Evolutionary conservation across 2,888 invertebrate species (phyloP), one percentile per base, ranked within the genome.

Genomic region (Abscondita cerata): DNA sequence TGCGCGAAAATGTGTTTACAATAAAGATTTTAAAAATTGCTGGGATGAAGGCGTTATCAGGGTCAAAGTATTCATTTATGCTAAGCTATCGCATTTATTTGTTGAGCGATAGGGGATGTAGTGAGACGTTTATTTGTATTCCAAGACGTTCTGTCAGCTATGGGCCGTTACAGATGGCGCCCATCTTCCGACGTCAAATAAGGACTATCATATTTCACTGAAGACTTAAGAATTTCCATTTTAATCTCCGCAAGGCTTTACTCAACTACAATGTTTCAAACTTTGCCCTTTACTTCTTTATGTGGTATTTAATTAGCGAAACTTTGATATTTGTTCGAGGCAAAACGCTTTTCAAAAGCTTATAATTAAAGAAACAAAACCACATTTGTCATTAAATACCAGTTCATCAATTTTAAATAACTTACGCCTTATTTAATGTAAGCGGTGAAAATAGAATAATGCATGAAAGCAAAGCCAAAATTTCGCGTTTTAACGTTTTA

Each of bases 141-240:
- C 66, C 31, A 46, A 51, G 58, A 41, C 61, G 67, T 68, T 65
- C 56, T 59, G 65, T 63, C 62, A 63, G 67, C 61, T 65, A 58
- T 52, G 64, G 60, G 59, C 66, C 59, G 63, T 64, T 66, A 54
- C 66, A 67, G 69, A 67, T 65, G 63, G 63, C 69, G 67, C 67
- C 65, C 63, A 62, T 65, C 63, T 64, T 57, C 61, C 57, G 65
- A 67, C 69, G 70, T 72, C 69, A 73, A 75, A 75, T 72, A 72
- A 74, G 73, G 70, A 71, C 71, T 68, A 73, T 77, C 73, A 75
- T 75, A 76, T 75, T 75, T 76, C 76, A 76, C 73, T 59, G 68
- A 70, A 69, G 76, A 73, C 75, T 75, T 72, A 73, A 73, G 73
- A 75, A 74, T 74, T 75, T 74, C 72, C 71, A 75, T 76, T 76